Evolutionary conservation across 64 coral and sea anemone genomes (phyloP), one percentile per base, ranked within the genome.

Genomic region (Stichodactyla mertensii): DNA sequence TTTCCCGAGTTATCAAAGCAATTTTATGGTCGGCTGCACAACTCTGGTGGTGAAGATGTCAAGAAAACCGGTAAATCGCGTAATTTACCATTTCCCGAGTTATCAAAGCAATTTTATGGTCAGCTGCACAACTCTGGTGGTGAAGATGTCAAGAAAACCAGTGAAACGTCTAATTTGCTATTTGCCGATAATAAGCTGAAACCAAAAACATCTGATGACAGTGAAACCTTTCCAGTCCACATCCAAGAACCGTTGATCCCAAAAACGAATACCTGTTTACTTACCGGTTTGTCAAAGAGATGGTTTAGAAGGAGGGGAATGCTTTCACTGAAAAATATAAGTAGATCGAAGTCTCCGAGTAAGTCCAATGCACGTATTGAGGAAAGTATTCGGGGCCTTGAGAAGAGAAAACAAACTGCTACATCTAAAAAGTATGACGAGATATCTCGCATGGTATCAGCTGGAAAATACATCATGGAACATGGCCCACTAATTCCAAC

Each of bases 291-390:
- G 54, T 89, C 80, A 14, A 67, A 56, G 13, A 54, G 18, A 52
- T 89, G 88, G 88, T 89, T 84, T 52, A 89, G 55, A 83, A 89
- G 88, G 80, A 27, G 81, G 27, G 88, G 88, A 12, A 70, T 84
- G 64, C 80, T 89, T 19, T 70, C 53, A 13, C 70, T 78, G 16
- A 89, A 89, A 53, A 89, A 89, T 61, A 84, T 10, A 26, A 83
- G 88, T 54, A 71, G 82, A 64, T 58, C 57, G 57, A 59, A 59
- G 57, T 54, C 36, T 26, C 24, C 82, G 82, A 24, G 23, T 58
- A 56, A 57, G 23, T 54, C 54, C 27, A 60, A 60, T 10, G 19
- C 2, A 85, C 1, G 55, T 19, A 58, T 85, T 60, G 12, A 61
- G 20, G 27, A 61, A 19, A 85, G 83, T 61, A 64, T 64, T 64